Base-by-base conservation (phyloP, 2,888 invertebrate genomes). In the Colletes collaris region DNA sequence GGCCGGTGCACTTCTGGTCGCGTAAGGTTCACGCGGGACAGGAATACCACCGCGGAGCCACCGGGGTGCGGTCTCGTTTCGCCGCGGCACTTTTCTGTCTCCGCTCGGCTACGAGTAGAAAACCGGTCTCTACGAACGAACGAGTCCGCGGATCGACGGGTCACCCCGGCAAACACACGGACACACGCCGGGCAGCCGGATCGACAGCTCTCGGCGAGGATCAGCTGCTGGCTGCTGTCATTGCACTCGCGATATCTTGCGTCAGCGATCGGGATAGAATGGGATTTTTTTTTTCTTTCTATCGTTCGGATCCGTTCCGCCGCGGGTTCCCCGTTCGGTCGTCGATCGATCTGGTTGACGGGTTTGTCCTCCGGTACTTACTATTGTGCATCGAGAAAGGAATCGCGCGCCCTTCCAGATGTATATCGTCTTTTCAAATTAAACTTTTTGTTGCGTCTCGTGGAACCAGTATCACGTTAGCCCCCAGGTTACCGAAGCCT, bases 61-160 rank as follows among this genome's bases (percentile, higher is more conserved):
- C 70, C 74, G 76, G 70, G 85, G 75, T 82, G 81, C 86, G 76
- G 82, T 85, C 85, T 84, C 68, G 82, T 86, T 86, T 84, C 68
- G 79, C 79, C 77, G 71, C 74, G 79, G 76, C 55, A 79, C 82
- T 85, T 85, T 82, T 87, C 82, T 85, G 71, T 84, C 81, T 76
- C 67, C 69, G 53, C 53, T 52, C 55, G 13, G n/a, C 58, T 53
- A 56, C 67, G 55, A 67, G 77, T 35, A 79, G 76, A 56, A 27
- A 86, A 84, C 86, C 85, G 85, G 85, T 85, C 87, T 60, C 60
- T 10, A 0, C 37, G 44, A 46, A 46, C 40, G 50, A 73, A 58
- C 79, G 63, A 76, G 82, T 68, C 73, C 66, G 68, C 40, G 65
- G 60, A 78, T 76, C 83, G 58, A 73, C 77, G 77, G 58, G 44